phyloP scores from a whole-genome alignment of 1,140 invertebrate species.

The Aphelenchoides fujianensis region DNA sequence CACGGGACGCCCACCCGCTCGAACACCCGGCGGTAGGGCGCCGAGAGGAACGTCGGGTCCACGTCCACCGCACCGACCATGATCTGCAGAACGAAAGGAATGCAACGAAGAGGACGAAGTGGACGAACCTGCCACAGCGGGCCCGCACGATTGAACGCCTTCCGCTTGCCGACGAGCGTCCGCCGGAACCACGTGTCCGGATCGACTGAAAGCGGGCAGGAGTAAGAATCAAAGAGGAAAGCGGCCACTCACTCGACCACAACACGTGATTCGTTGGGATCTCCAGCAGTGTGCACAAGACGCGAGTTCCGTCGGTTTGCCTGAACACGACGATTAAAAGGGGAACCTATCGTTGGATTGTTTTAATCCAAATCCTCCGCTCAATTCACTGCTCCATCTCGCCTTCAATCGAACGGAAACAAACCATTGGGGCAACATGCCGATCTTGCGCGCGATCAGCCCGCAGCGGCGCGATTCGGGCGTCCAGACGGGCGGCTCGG shows the following conservation, averaged over 20 bases:
- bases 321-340: no score
- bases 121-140: constrained; percentile 51
- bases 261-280: constrained; percentile 56
- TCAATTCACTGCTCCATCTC: no score
- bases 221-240: no score
- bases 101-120: neutral
- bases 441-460: constrained; percentile 86
- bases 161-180: constrained; percentile 50
- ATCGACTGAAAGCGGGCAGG: no score
- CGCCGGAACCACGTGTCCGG: constrained; percentile 54
- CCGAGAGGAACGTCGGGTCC: constrained; percentile 70
- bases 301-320: constrained; percentile 49
- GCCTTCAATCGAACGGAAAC: no score
- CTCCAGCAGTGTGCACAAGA: constrained; percentile 57
- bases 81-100: constrained; percentile 47
- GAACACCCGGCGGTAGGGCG: constrained; percentile 84
- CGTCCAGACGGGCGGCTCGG: constrained; percentile 2
- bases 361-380: no score
- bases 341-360: no score
- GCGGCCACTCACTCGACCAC: no score
- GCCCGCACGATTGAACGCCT: constrained; percentile 52
- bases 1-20: constrained; percentile 79
- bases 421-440: constrained; percentile 87
- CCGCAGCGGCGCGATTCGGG: constrained; percentile 70
- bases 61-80: constrained; percentile 55